Conservation (phyloP, 2,113 vertebrate species). For the Macquaria ambigua region DNA sequence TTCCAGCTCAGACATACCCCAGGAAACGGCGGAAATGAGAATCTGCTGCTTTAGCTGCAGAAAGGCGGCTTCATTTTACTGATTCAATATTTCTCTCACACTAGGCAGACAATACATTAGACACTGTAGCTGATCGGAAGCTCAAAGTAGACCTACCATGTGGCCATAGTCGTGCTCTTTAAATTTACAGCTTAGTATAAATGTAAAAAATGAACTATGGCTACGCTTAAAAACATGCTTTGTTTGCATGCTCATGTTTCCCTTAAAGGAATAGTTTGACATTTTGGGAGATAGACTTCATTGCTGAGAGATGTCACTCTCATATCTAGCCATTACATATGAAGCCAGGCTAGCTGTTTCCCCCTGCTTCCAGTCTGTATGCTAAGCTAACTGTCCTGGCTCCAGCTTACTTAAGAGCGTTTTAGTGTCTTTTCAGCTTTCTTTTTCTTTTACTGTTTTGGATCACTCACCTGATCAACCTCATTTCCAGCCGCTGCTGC, state of each 20-base stretch:
- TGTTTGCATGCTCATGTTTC: not conserved
- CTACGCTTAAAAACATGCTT: not conserved
- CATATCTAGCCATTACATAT: too few species aligned
- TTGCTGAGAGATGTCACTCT: too few species aligned
- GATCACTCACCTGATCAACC: too few species aligned
- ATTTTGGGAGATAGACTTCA: not conserved
- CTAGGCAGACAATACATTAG: not conserved
- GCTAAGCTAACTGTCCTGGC: not conserved
- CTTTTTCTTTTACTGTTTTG: too few species aligned
- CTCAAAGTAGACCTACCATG: not conserved
- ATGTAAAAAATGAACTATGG: not conserved
- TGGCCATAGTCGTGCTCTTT: not conserved
- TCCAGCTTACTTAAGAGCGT: not conserved
- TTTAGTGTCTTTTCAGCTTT: too few species aligned
- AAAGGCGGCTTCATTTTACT: slow-evolving; percentile 8
- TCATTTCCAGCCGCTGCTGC: too few species aligned
- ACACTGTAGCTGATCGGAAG: slow-evolving; percentile 12
- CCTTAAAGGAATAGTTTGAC: not conserved
- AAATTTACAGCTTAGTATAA: not conserved
- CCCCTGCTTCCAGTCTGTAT: not conserved
- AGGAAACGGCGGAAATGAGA: slow-evolving; percentile 27
- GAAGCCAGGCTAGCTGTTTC: too few species aligned
- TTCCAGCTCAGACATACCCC: slow-evolving; percentile 3
- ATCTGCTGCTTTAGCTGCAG: slow-evolving; percentile 6
- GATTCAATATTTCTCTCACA: slow-evolving; percentile 24